Percentiles rank a stretch among this genome's conserved stretches.
Evolutionary conservation across 1,140 invertebrate genomes (phyloP).

Genomic region (Dendrolimus kikuchii): DNA sequence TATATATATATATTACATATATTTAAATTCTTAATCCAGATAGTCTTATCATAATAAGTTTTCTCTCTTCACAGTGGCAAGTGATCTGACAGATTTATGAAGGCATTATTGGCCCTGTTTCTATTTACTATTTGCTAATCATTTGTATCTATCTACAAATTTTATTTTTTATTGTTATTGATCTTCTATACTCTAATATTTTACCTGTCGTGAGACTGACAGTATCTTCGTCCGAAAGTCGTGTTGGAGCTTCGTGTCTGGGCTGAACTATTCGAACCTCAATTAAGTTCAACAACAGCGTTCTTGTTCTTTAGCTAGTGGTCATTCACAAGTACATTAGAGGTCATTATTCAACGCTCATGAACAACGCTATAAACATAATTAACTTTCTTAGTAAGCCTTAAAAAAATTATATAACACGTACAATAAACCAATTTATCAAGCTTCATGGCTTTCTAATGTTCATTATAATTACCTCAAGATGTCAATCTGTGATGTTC

Average conservation of each 20-base stretch:
- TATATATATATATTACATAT: too few species aligned
- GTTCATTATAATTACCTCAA: not conserved
- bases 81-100: constrained; percentile 11
- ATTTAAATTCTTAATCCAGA: too few species aligned
- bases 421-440: too few species aligned
- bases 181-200: constrained; percentile 21
- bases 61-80: not conserved
- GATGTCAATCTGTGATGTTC: constrained; percentile 2
- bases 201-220: constrained; percentile 31
- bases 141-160: constrained; percentile 17
- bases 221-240: constrained; percentile 46
- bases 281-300: constrained; percentile 45
- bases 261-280: constrained; percentile 47
- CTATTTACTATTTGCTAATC: constrained; percentile 1
- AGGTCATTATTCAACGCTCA: constrained; percentile 37
- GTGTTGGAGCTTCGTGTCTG: constrained; percentile 40
- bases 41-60: too few species aligned
- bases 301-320: constrained; percentile 45
- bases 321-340: constrained; percentile 50
- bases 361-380: constrained; percentile 35
- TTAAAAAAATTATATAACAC: constrained; percentile 24
- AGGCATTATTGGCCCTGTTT: constrained; percentile 1
- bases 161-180: constrained; percentile 39
- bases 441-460: not conserved
- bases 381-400: constrained; percentile 31